Evolutionary conservation across 2,113 vertebrate species (phyloP), one percentile per base, ranked within the genome.

Genomic region (Pontoporia blainvillei): DNA sequence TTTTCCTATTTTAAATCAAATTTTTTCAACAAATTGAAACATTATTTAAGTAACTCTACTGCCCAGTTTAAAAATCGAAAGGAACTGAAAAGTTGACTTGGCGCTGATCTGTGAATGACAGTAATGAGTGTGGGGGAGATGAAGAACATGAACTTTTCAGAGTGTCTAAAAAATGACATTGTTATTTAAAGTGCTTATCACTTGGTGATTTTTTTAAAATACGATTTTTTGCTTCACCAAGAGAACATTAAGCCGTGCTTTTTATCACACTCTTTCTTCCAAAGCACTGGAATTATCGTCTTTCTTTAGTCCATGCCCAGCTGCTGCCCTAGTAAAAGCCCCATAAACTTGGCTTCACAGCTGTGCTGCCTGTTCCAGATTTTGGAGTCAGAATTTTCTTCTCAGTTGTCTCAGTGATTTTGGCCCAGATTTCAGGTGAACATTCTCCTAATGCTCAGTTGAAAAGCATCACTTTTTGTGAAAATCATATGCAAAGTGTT

Each of bases 121-220:
- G 34, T 31, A 86, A 91, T 21, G 67, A 66, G 46, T 93, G 61
- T 93, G 86, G 91, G 95, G 79, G 87, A 95, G 84, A 81, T 81
- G 54, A 96, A 71, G 92, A 95, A 66, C 31, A 34, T 90, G 72
- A 67, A 91, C 44, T 89, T 96, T 93, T 75, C 31, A 62, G 67
- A 93, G 31, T n/a, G 52, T 36, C 79, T 97, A 91, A 31, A 89
- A 97, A 98, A 95, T 95, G 73, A 78, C 95, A 97, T 95, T 86
- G 64, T n/a, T 9, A 10, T 46, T 92, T 75, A 8, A 97, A 97
- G 49, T 69, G 44, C 71, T 97, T 67, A 76, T 97, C 86, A 79
- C 14, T 36, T 52, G 72, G 54, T 79, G 92, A 39, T 0, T 3
- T 86, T 85, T 1, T 0, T 0, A 1, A 93, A 95, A 95, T 96